phyloP scores from a whole-genome alignment of 2,797 vertebrate genomes.

The Sebastes cheni region DNA sequence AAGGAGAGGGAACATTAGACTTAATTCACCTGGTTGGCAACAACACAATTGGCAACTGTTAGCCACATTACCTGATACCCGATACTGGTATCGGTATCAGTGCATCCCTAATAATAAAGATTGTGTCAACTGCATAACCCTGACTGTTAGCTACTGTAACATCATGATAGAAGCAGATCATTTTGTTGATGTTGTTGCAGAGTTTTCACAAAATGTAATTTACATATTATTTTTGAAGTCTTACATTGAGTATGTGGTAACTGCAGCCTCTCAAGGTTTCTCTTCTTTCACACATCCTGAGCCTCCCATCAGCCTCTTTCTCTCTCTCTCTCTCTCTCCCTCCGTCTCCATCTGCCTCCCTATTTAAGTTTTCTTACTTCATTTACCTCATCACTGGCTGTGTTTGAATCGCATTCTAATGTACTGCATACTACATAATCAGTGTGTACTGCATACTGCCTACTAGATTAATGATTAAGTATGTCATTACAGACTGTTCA shows the following conservation, averaged over 20 bases:
- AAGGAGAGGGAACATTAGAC: too few species aligned
- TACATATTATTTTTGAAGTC: not conserved
- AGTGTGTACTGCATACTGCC: not conserved
- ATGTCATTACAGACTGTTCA: not conserved
- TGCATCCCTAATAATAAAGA: too few species aligned
- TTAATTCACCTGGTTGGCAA: too few species aligned
- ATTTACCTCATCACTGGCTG: not conserved
- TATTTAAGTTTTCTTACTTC: slow-evolving; percentile 14
- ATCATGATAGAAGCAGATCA: not conserved
- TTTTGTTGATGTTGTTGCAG: not conserved
- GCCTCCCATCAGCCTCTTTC: not conserved
- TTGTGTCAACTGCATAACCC: not conserved
- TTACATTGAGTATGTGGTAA: not conserved
- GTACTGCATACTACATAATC: not conserved
- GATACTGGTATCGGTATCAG: too few species aligned
- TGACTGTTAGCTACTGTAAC: not conserved
- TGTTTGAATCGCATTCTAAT: not conserved
- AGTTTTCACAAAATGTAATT: not conserved
- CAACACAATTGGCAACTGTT: too few species aligned
- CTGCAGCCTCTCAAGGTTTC: not conserved
- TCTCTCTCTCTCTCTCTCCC: not conserved
- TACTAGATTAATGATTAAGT: not conserved
- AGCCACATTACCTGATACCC: too few species aligned
- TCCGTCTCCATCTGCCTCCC: slow-evolving; percentile 6
- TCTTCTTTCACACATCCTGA: slow-evolving; percentile 25